Percentiles rank a stretch among this genome's conserved stretches.
Evolutionary conservation across 2,888 invertebrate genomes (phyloP).

Genomic region (Urechis unicinctus): DNA sequence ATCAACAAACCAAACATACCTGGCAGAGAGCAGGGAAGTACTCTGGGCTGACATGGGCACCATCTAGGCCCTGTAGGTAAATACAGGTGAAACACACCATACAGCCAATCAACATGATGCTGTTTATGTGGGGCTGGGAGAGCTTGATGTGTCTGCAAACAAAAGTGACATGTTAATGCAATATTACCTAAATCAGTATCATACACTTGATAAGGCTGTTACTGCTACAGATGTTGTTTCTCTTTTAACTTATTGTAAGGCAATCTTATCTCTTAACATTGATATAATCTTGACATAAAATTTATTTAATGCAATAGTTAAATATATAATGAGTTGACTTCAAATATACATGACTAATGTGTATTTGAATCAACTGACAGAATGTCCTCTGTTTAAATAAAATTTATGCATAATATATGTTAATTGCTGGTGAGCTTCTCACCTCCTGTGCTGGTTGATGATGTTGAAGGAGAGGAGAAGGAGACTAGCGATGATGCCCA

Average conservation of each 20-base stretch:
- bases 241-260: too few relatives aligned
- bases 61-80: slow-evolving; percentile 67
- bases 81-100: slow-evolving; percentile 87
- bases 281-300: too few relatives aligned
- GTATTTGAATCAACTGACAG: too few relatives aligned
- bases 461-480: slow-evolving; percentile 86
- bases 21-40: slow-evolving; percentile 79
- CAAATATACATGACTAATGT: too few relatives aligned
- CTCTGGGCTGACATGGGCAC: slow-evolving; percentile 63
- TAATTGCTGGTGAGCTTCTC: too few relatives aligned
- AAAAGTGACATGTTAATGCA: background rate
- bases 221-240: background rate
- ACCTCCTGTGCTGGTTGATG: slow-evolving; percentile 88
- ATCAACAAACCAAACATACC: too few relatives aligned
- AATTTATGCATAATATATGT: too few relatives aligned
- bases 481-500: slow-evolving; percentile 80
- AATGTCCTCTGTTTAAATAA: too few relatives aligned
- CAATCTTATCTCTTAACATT: background rate
- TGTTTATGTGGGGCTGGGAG: slow-evolving; percentile 96
- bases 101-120: slow-evolving; percentile 89
- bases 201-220: background rate
- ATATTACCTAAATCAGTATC: background rate
- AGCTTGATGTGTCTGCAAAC: slow-evolving; percentile 80
- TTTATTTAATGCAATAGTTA: too few relatives aligned
- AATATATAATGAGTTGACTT: slow-evolving; percentile 2